Base-by-base conservation (phyloP, 2,888 invertebrate species). In the Agrotis exclamationis region DNA sequence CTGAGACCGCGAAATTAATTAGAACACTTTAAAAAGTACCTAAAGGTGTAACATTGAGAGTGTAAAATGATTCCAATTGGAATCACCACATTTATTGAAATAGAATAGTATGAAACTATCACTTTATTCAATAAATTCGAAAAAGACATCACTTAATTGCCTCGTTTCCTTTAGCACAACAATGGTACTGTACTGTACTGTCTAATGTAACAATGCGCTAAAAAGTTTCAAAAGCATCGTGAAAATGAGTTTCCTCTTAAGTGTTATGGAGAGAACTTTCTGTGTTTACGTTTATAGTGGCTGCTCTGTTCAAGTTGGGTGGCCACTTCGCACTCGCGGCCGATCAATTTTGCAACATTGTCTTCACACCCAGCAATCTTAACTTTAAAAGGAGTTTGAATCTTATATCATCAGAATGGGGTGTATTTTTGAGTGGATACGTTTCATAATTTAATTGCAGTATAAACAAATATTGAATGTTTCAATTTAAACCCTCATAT, bases 281-380 rank as follows among this genome's bases (percentile, higher is more conserved):
- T 83, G 68, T 5, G 16, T 1, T 48, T 47, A 13, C 28, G 13
- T 47, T 1, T 6, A 9, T 3, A 0, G 63, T 53, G 60, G 11
- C 18, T 2, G 47, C n/a, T 58, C 56, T 60, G 65, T 66, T 18
- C 85, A 70, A 67, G 73, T 78, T 92, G 93, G 92, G 93, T 93
- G 93, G 93, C 82, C 89, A 82, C 70, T 79, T 86, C 56, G 73
- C 82, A 80, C 77, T 77, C 70, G 39, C 48, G 44, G 33, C 56
- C 63, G 69, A 76, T 84, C 67, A 79, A 79, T 76, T 79, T 79
- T 81, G 89, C 85, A 87, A 87, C 89, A 85, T 79, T 87, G 87
- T 87, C 65, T 77, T 79, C 56, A 72, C 62, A 59, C 83, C 75
- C 75, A 50, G 28, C 56, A 56, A 39, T n/a, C 54, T 24, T 1